Conservation (phyloP, 2,113 vertebrate species). For the Pygoscelis adeliae region DNA sequence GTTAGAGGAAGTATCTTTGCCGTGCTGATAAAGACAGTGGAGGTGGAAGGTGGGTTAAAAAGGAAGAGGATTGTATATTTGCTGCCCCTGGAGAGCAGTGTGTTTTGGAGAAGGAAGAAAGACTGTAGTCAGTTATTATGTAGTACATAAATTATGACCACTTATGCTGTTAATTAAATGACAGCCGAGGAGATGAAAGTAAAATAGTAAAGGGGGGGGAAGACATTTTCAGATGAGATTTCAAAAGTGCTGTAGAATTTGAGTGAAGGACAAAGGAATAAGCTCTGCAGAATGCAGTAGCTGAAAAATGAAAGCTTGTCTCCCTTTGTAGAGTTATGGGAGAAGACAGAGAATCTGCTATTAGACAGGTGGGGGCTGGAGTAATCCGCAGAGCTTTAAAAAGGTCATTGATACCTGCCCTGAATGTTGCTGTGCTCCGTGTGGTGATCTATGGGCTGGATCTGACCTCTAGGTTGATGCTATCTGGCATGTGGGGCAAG, state of each 20-base stretch:
- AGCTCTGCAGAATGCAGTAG: neutral
- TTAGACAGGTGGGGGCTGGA: neutral
- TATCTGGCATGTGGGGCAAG: rapidly evolving
- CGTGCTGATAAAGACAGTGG: neutral
- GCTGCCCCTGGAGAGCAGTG: neutral
- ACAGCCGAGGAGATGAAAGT: neutral
- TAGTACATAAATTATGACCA: neutral
- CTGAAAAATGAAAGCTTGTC: neutral
- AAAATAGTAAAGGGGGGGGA: neutral
- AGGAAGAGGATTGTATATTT: neutral
- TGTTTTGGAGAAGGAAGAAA: neutral
- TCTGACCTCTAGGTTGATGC: neutral
- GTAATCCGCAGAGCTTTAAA: neutral
- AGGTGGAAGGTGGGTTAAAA: neutral
- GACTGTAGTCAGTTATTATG: neutral
- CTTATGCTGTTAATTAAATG: neutral
- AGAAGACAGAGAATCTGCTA: neutral
- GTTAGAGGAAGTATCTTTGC: neutral
- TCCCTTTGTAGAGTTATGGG: neutral
- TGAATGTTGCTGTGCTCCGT: neutral
- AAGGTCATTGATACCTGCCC: neutral
- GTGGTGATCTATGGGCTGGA: neutral
- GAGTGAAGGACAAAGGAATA: neutral
- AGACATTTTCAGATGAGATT: neutral
- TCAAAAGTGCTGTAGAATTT: neutral